A percentile compares a stretch with the other conserved stretches of the same genome.
These are phyloP conservation scores for Coracias cyanogaster DNA, from an alignment of 2,797 vertebrate genomes.

Conservation along the genomic window DNA sequence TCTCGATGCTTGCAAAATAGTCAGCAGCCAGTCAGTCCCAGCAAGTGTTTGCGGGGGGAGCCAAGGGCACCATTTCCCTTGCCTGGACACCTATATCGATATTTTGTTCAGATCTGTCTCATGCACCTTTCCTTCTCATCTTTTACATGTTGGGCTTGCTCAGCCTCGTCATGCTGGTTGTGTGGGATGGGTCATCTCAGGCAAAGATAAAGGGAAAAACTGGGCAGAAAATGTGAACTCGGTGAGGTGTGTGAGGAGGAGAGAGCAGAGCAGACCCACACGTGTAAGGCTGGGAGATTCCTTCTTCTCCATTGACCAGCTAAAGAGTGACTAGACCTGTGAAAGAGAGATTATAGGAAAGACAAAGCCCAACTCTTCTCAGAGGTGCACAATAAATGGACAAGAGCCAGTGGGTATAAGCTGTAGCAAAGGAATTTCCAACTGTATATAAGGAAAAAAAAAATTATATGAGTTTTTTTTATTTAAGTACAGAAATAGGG, in stretches of 20 bases:
- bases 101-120: not conserved
- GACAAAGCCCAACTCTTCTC: not conserved
- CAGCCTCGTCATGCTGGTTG: not conserved
- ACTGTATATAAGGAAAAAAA: not conserved
- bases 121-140: not conserved
- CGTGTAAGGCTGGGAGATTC: rapidly evolving
- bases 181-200: not conserved
- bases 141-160: not conserved
- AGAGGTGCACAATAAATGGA: not conserved
- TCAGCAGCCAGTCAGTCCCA: not conserved
- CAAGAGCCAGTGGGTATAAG: not conserved
- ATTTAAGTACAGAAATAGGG: not conserved
- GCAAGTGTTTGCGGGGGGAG: not conserved
- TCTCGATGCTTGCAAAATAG: not conserved
- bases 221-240: not conserved
- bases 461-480: not conserved
- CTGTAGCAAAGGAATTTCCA: not conserved
- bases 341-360: not conserved
- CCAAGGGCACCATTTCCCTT: not conserved
- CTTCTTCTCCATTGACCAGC: not conserved
- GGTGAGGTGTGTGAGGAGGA: not conserved
- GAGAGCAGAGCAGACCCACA: not conserved
- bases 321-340: not conserved
- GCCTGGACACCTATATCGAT: not conserved
- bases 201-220: not conserved